Conservation (phyloP, 2,797 vertebrate species). For the Cheirogaleus major region DNA sequence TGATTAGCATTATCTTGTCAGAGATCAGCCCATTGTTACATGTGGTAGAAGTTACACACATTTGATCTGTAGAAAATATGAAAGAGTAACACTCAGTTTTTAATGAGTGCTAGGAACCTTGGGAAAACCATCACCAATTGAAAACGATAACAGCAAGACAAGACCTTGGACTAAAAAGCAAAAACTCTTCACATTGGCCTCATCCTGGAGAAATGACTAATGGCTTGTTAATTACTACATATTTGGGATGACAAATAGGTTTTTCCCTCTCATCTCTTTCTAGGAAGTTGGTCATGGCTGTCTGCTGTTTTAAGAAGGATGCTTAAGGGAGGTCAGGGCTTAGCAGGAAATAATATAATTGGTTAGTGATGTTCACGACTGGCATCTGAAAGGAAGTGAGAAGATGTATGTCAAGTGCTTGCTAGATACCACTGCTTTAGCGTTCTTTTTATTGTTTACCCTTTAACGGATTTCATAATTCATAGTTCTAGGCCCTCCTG, state of each 20-base stretch:
- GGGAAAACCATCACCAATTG: neutral
- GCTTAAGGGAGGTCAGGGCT: neutral
- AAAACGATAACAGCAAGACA: neutral
- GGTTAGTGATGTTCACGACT: neutral
- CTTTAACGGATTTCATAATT: neutral
- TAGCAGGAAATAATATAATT: neutral
- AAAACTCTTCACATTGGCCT: neutral
- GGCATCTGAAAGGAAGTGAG: neutral
- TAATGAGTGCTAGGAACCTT: neutral
- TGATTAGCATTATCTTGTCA: neutral
- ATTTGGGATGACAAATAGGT: neutral
- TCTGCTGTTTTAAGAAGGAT: neutral
- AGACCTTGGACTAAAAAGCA: neutral
- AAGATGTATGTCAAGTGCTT: neutral
- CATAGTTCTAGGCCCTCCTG: neutral
- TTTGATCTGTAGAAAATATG: neutral
- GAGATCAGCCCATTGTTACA: neutral
- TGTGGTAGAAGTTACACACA: neutral
- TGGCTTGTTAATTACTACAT: neutral
- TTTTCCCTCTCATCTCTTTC: neutral
- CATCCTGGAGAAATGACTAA: neutral
- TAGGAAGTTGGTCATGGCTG: neutral
- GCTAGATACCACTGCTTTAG: neutral
- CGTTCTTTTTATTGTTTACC: neutral
- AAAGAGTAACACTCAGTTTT: neutral